phyloP scores from a whole-genome alignment of 2,113 vertebrate genomes.

The Leptosomus discolor region DNA sequence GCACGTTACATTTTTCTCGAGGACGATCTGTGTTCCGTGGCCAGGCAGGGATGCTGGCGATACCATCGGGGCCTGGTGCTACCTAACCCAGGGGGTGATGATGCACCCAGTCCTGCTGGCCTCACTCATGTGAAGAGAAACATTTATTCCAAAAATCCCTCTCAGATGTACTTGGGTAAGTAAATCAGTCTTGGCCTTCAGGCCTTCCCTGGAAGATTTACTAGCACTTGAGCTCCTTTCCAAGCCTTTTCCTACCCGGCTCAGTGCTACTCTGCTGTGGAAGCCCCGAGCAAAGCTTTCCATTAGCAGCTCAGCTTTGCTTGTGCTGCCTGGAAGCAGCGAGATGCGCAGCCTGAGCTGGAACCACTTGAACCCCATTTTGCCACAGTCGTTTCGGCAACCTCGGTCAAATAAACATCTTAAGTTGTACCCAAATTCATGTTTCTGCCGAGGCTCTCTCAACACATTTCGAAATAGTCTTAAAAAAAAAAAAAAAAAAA shows the following conservation, averaged over 20 bases:
- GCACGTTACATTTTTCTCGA: neutral
- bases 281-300: neutral
- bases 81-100: neutral
- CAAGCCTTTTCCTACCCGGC: neutral
- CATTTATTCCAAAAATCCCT: neutral
- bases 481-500: neutral
- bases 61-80: neutral
- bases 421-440: neutral
- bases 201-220: neutral
- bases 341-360: neutral
- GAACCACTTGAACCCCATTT: neutral
- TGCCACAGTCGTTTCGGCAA: neutral
- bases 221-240: neutral
- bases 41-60: neutral
- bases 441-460: neutral
- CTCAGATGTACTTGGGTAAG: neutral
- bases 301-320: fast-evolving
- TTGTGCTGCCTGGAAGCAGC: neutral
- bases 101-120: neutral
- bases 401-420: neutral
- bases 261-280: neutral
- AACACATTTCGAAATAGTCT: neutral
- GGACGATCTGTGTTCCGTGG: neutral
- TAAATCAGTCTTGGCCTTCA: neutral
- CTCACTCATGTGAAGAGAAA: fast-evolving